Conservation (phyloP, 2,113 vertebrate genomes). For the Menidia beryllina region DNA sequence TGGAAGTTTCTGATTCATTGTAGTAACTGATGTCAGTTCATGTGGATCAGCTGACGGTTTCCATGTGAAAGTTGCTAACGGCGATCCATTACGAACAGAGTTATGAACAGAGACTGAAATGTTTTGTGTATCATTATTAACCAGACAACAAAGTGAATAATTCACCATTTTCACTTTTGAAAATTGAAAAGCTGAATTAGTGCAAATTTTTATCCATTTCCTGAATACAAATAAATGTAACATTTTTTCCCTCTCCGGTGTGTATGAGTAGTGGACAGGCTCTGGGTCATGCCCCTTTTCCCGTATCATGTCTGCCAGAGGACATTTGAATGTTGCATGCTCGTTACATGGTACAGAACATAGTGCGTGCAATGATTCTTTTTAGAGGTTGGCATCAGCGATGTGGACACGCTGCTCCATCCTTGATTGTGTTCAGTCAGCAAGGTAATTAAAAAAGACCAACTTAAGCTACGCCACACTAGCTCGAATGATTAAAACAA, state of each 20-base stretch:
- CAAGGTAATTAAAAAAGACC: constrained; percentile 80
- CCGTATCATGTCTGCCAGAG: constrained; percentile 44
- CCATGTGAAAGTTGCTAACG: background rate
- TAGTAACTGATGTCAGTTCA: background rate
- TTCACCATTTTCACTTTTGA: too few species aligned
- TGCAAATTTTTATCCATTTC: background rate
- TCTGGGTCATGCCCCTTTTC: constrained; percentile 4
- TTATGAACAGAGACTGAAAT: background rate
- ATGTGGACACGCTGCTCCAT: constrained; percentile 69
- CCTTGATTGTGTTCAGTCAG: constrained; percentile 76
- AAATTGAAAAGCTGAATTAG: too few species aligned
- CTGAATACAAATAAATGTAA: background rate
- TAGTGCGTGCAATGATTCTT: constrained; percentile 54
- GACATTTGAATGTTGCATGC: constrained; percentile 65
- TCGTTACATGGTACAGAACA: constrained; percentile 43
- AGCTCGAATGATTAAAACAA: constrained; percentile 78
- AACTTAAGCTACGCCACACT: constrained; percentile 78
- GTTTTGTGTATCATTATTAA: too few species aligned
- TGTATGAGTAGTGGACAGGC: too few species aligned
- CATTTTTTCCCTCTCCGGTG: too few species aligned
- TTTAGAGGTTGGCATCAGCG: constrained; percentile 47
- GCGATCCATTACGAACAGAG: background rate
- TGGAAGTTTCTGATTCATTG: background rate
- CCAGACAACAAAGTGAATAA: too few species aligned
- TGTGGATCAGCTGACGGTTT: background rate